Conservation (phyloP, 2,113 vertebrate species). For the Osmerus mordax region DNA sequence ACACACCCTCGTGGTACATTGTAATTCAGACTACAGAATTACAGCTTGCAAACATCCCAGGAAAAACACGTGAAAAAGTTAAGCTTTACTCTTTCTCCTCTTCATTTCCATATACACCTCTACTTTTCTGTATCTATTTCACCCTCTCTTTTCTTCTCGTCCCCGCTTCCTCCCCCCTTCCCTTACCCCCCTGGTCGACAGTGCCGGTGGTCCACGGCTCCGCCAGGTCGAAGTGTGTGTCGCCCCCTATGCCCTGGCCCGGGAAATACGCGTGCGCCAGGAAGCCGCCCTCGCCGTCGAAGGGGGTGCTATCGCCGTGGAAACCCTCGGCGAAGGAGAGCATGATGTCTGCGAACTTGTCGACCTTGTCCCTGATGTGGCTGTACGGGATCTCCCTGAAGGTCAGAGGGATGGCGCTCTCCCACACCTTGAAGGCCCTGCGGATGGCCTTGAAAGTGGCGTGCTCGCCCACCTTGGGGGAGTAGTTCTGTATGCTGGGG, state of each 20-base stretch:
- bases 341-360: conserved; percentile 89
- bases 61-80: background rate
- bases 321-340: conserved; percentile 87
- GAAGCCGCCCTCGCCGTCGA: conserved; percentile 88
- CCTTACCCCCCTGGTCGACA: conserved; percentile 81
- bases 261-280: conserved; percentile 92
- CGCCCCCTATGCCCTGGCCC: conserved; percentile 83
- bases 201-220: conserved; percentile 86
- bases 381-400: conserved; percentile 85
- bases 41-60: background rate
- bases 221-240: conserved; percentile 88
- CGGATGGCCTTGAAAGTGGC: conserved; percentile 82
- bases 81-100: background rate
- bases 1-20: background rate
- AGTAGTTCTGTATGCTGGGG: conserved; percentile 78
- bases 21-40: conserved; percentile 5
- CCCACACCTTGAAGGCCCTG: conserved; percentile 84
- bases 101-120: background rate
- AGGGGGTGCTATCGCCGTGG: conserved; percentile 90
- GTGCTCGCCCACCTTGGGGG: conserved; percentile 77
- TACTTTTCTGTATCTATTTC: background rate
- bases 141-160: background rate
- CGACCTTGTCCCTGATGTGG: conserved; percentile 76
- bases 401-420: conserved; percentile 75
- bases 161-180: background rate